Evolutionary conservation across 2,888 invertebrate species (phyloP).

Genomic region (Xestobium rufovillosum): DNA sequence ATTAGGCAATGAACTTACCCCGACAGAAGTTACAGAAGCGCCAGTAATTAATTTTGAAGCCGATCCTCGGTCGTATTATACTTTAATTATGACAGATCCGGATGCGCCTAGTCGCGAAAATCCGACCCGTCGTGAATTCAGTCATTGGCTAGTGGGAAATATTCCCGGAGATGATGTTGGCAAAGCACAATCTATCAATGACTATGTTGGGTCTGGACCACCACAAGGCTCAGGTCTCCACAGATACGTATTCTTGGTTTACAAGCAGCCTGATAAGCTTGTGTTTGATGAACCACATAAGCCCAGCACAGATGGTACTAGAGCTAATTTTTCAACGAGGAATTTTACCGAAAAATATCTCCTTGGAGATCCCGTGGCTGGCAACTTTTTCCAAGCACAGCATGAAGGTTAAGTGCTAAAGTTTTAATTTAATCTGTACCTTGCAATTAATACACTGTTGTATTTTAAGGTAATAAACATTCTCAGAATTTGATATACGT

Average conservation of each 20-base stretch:
- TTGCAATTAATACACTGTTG: too few relatives aligned
- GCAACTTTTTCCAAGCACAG: slow-evolving; percentile 54
- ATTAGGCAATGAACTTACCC: slow-evolving; percentile 61
- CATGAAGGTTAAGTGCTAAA: slow-evolving; percentile 52
- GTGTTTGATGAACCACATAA: slow-evolving; percentile 33
- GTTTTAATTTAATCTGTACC: too few relatives aligned
- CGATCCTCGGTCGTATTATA: slow-evolving; percentile 55
- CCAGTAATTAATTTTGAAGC: slow-evolving; percentile 60
- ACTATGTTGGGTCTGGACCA: slow-evolving; percentile 53
- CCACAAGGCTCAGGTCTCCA: slow-evolving; percentile 65
- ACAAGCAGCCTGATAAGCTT: slow-evolving; percentile 13
- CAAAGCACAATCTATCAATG: slow-evolving; percentile 4
- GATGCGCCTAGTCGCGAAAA: slow-evolving; percentile 67
- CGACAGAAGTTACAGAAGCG: slow-evolving; percentile 61
- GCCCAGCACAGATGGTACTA: slow-evolving; percentile 45
- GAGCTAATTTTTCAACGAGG: slow-evolving; percentile 49
- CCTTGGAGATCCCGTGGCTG: slow-evolving; percentile 53
- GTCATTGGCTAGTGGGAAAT: slow-evolving; percentile 72
- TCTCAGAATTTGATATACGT: too few relatives aligned
- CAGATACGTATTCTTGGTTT: slow-evolving; percentile 57
- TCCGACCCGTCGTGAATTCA: slow-evolving; percentile 64
- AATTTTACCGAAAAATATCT: slow-evolving; percentile 53
- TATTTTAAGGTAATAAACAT: too few relatives aligned
- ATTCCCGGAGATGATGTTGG: slow-evolving; percentile 43
- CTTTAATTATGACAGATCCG: slow-evolving; percentile 59